Evolutionary conservation across 1,140 invertebrate genomes (phyloP), one percentile per base, ranked within the genome.

Genomic region (Octopus sinensis): DNA sequence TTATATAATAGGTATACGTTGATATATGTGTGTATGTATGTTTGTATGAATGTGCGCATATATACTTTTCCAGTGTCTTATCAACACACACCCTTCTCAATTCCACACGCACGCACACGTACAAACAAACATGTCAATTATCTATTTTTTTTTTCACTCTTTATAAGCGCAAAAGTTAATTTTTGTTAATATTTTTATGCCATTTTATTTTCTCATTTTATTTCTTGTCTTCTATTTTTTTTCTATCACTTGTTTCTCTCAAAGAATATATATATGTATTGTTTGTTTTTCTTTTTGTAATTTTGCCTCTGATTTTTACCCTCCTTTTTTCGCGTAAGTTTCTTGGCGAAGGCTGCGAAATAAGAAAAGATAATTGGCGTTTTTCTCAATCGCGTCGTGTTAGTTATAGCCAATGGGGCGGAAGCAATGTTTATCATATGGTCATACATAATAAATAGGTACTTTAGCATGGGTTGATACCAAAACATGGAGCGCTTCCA

Each of bases 361-460:
- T n/a, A 73, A 13, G 17, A 73, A 73, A 73, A 73, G 68, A 73
- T 73, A 73, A 73, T 73, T 73, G 68, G 68, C 13, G 68, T 73
- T 73, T 73, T 73, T 73, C 68, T 73, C 68, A 73, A 73, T 73
- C 68, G 68, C 17, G 68, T 73, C 30, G 68, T n/a, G 76, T 77
- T 77, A 53, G 76, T 53, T 51, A 51, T 77, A 53, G 52, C 76
- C 76, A 77, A 77, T 77, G 76, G 76, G 76, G 76, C 76, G 76
- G 76, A 77, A 77, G 76, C 76, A 43, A 17, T 77, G 76, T 77
- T 77, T 77, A 77, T 77, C n/a, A 77, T 77, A 77, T 51, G 76
- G 76, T 43, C 76, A 77, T 77, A 77, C 76, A 77, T 77, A 77
- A 77, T 77, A 77, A 77, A 77, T 77, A 77, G 76, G 76, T 77